Base-by-base conservation (phyloP, 1,140 invertebrate species). In the Vanessa tameamea region DNA sequence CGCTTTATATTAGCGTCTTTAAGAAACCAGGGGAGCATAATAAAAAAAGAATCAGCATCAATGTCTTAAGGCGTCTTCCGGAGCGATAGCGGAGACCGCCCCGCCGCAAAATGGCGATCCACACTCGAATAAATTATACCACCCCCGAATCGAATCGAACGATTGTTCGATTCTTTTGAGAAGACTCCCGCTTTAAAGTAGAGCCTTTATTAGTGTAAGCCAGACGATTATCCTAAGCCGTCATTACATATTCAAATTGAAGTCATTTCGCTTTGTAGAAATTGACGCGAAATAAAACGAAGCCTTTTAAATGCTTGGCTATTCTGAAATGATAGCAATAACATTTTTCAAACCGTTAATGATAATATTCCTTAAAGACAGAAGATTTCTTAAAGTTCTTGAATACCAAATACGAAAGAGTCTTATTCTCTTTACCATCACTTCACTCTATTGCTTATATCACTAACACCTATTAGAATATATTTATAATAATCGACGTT, bases 191-290 rank as follows among this genome's bases (percentile, higher is more conserved):
- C 87, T 91, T 91, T 87, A 90, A 86, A 91, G 84, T 87, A 86
- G 81, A 83, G 78, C 85, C 89, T 90, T 92, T 92, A 92, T 92
- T 92, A 92, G 90, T 92, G 88, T 92, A 92, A 92, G 91, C 90
- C 87, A 87, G 83, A 87, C 90, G 91, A 92, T 92, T 92, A 92
- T 92, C 83, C 88, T 88, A 89, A 92, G 89, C 90, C 89, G 78
- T 87, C 87, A 91, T 92, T 92, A 92, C 91, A 92, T 92, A 92
- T 92, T 92, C 89, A 92, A 92, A 92, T 92, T 90, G 90, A 81
- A 88, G 88, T 89, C 89, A 89, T 92, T 91, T 89, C 79, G 86
- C 86, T 89, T 88, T 90, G 89, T 83, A 83, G 87, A 87, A 92
- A 92, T 91, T 91, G 89, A 91, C 91, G 91, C 87, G 86, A 90